Percentiles rank a stretch among this genome's conserved stretches.
Conservation (phyloP, 1,140 invertebrate genomes). For the Anastrepha ludens region DNA sequence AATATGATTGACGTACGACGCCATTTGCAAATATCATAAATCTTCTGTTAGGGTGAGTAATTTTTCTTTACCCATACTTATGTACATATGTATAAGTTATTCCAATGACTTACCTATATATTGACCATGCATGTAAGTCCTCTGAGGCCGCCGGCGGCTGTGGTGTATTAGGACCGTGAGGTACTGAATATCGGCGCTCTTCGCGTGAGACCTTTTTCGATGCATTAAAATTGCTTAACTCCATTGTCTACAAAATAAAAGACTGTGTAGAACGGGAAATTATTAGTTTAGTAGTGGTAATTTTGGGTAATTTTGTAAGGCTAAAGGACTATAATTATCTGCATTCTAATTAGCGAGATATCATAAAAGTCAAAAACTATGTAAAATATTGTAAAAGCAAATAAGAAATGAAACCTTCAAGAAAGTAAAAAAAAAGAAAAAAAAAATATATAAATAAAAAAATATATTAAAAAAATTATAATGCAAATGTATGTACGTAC, state of each 20-base stretch:
- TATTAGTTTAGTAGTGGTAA: constrained; percentile 30
- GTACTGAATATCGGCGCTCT: constrained; percentile 89
- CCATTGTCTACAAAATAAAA: constrained; percentile 68
- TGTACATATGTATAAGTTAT: too few relatives aligned
- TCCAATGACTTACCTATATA: constrained; percentile 83
- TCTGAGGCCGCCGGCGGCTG: constrained; percentile 84
- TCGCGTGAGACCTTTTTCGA: constrained; percentile 73
- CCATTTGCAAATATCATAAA: too few relatives aligned
- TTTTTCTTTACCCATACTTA: too few relatives aligned
- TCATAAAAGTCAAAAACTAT: not conserved
- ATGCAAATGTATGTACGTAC: too few relatives aligned
- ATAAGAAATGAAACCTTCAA: too few relatives aligned
- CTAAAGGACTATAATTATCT: not conserved
- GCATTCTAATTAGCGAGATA: too few relatives aligned
- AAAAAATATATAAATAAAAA: too few relatives aligned
- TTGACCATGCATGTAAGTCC: constrained; percentile 96
- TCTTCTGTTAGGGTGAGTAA: too few relatives aligned
- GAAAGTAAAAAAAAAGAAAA: too few relatives aligned
- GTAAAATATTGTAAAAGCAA: not conserved
- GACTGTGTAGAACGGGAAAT: not conserved
- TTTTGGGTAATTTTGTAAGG: not conserved
- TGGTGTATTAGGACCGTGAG: constrained; percentile 79
- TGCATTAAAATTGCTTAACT: constrained; percentile 72
- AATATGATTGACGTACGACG: too few relatives aligned
- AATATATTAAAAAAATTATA: too few relatives aligned